Conservation (phyloP, 37 sponge, comb jelly and placozoan species). For the Ianthella basta region DNA sequence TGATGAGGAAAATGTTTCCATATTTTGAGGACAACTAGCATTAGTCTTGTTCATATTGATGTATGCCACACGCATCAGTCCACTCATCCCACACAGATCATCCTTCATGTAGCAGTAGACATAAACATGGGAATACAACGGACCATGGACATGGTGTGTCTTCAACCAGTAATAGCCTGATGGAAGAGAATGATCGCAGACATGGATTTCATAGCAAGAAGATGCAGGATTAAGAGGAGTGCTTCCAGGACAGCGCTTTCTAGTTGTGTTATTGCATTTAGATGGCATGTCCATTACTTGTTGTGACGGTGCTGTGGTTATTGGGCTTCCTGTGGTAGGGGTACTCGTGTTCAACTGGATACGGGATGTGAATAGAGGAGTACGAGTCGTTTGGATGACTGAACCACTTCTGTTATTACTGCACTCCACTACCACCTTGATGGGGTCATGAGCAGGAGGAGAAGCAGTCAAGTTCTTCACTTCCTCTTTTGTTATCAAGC, state of each 20-base stretch:
- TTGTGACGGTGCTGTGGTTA: too few species aligned
- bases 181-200: neutral
- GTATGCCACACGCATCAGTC: constrained; percentile 3
- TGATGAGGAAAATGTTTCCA: too few species aligned
- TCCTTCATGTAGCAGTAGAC: constrained; percentile 14
- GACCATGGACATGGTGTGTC: neutral
- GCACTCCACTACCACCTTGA: neutral
- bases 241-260: too few species aligned
- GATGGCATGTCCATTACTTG: too few species aligned
- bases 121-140: too few species aligned
- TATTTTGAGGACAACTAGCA: neutral
- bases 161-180: constrained; percentile 24
- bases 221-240: neutral
- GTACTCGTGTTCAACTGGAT: too few species aligned
- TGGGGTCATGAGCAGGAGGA: neutral
- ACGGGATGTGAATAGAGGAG: too few species aligned
- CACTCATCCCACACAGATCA: neutral
- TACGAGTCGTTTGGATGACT: too few species aligned
- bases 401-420: too few species aligned
- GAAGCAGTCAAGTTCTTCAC: neutral
- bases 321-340: too few species aligned
- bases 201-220: neutral
- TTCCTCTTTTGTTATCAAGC: constrained; percentile 8
- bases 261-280: too few species aligned
- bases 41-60: neutral